Evolutionary conservation across 2,113 vertebrate genomes (phyloP), one percentile per base, ranked within the genome.

Genomic region (Alaudala cheleensis): DNA sequence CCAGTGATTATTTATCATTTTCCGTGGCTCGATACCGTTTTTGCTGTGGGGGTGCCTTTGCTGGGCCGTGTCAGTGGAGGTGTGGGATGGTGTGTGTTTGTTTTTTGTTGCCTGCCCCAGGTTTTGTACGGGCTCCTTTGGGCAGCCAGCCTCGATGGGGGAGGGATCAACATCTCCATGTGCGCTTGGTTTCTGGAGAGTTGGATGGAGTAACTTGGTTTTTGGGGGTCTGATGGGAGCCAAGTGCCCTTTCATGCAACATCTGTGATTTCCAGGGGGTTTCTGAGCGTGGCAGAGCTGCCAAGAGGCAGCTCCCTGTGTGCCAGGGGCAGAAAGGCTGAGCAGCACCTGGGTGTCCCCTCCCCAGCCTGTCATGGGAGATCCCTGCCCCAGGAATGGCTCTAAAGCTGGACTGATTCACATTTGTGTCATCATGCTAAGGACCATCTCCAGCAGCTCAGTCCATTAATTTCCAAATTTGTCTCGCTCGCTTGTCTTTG

Each of bases 1-100:
- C 11, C 16, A n/a, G 7, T 13, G 11, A 9, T 74, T 44, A 23
- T 72, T 76, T 34, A 6, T 26, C 3, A 40, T 19, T 19, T 44
- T 21, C 10, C 1, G 1, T n/a, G 66, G 25, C 64, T 10, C 8
- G 2, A 3, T 34, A 10, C 19, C 0, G 0, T 11, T 31, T 67
- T 26, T 70, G 39, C 71, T 29, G 45, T 14, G 65, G 40, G 72
- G 49, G 9, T 49, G 25, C 66, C 58, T 67, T 8, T 24, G 57
- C 66, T 9, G 1, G 23, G 44, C 12, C 0, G 0, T 26, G 6
- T 0, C 14, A 58, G 4, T n/a, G 77, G 57, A 42, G 65, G 15
- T 44, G 42, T 44, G 42, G 42, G 5, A 19, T 13, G 25, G 10
- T 9, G 25, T 61, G 37, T 13, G 11, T 25, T 28, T 1, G 2